phyloP scores from a whole-genome alignment of 2,888 invertebrate genomes.

The Scaptomyza cyrtandrae region DNA sequence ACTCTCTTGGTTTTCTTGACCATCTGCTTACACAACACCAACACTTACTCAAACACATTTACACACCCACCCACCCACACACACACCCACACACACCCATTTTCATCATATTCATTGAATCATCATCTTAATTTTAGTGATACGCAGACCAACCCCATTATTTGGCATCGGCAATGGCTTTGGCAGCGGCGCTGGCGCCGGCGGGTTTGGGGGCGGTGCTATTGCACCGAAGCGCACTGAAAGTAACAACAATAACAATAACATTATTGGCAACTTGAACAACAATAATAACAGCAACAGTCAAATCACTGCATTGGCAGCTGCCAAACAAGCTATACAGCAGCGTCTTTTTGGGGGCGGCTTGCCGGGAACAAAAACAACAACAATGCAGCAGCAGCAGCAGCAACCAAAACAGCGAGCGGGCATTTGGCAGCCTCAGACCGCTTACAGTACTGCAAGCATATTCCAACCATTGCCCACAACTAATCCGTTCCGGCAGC shows the following conservation, averaged over 20 bases:
- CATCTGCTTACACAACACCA: conserved; percentile 9
- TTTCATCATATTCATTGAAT: conserved; percentile 80
- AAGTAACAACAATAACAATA: conserved; percentile 41
- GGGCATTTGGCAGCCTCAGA: conserved; percentile 62
- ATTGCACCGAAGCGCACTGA: conserved; percentile 40
- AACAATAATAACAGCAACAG: conserved; percentile 16
- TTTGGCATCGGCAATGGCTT: conserved; percentile 75
- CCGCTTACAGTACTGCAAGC: conserved; percentile 63
- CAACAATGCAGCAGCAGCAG: conserved; percentile 21
- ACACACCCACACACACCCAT: conserved; percentile 45
- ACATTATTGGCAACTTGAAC: conserved; percentile 35
- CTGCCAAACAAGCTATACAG: conserved; percentile 79
- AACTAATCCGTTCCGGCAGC: conserved; percentile 50
- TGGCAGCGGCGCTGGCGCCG: conserved; percentile 69
- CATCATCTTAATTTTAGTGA: conserved; percentile 84
- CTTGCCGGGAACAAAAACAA: conserved; percentile 34
- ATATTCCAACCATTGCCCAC: conserved; percentile 64
- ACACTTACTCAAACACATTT: conserved; percentile 9
- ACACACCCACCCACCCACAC: conserved; percentile 20
- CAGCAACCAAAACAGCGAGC: conserved; percentile 32
- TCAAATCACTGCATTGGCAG: conserved; percentile 77
- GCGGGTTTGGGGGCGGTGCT: conserved; percentile 40
- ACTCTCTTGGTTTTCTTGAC: conserved; percentile 13
- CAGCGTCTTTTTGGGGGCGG: conserved; percentile 69
- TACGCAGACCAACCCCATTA: conserved; percentile 86